A percentile compares a stretch with the other conserved stretches of the same genome.
These are phyloP conservation scores for Lophotriccus pileatus DNA, from an alignment of 2,797 vertebrate genomes.

Conservation along the genomic window DNA sequence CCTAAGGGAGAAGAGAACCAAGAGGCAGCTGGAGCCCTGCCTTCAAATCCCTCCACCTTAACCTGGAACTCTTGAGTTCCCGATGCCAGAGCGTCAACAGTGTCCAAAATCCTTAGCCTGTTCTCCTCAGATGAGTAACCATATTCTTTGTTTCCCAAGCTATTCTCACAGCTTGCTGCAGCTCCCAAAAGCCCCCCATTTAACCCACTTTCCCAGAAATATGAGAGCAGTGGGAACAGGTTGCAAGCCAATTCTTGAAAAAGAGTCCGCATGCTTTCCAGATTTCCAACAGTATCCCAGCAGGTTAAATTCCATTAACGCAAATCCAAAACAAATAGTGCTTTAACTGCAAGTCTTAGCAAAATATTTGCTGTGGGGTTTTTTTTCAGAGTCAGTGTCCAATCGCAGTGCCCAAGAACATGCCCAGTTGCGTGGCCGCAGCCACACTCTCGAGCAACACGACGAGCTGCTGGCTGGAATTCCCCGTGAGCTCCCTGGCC, in stretches of 20 bases:
- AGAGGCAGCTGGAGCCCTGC: not conserved
- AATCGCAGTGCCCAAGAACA: not conserved
- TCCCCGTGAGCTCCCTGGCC: not conserved
- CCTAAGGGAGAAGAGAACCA: not conserved
- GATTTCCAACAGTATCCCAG: not conserved
- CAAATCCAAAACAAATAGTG: not conserved
- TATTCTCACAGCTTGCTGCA: not conserved
- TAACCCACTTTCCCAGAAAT: not conserved
- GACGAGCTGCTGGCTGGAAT: not conserved
- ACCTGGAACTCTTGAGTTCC: not conserved
- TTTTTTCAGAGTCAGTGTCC: not conserved
- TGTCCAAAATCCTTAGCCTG: not conserved
- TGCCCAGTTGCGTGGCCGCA: not conserved
- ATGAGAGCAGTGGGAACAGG: not conserved
- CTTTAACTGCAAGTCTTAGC: not conserved
- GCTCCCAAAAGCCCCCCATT: not conserved
- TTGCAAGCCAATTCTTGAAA: not conserved
- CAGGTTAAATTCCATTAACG: not conserved
- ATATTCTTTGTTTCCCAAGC: not conserved
- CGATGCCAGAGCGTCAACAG: fast-evolving
- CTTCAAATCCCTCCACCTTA: not conserved
- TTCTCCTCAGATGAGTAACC: not conserved
- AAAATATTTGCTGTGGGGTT: not conserved
- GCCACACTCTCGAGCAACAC: fast-evolving
- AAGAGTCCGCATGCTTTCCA: not conserved